phyloP scores from a whole-genome alignment of 1,140 invertebrate genomes.

The Littorina saxatilis region DNA sequence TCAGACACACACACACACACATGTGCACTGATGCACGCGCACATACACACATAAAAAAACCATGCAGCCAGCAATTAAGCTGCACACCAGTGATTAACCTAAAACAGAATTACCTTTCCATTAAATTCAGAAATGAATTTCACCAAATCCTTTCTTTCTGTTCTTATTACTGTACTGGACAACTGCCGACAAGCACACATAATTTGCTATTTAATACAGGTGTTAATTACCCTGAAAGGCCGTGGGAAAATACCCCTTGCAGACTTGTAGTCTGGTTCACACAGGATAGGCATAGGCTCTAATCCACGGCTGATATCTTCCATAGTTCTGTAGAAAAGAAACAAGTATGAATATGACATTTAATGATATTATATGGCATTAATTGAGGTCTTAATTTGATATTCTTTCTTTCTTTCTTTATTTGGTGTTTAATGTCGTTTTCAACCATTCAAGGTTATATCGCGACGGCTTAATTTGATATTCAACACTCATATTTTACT shows the following conservation, averaged over 20 bases:
- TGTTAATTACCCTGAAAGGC: slow-evolving; percentile 10
- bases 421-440: no score
- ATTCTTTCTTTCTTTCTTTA: no score
- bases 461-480: no score
- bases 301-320: slow-evolving; percentile 26
- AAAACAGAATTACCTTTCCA: neutral
- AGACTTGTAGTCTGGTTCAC: neutral
- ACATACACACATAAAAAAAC: no score
- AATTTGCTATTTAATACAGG: neutral
- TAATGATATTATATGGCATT: no score
- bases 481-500: no score
- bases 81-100: neutral
- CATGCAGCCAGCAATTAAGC: neutral
- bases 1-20: no score
- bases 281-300: neutral
- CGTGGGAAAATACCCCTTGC: neutral
- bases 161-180: neutral
- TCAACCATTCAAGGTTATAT: no score
- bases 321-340: neutral
- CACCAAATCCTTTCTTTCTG: neutral
- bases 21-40: no score
- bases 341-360: no score
- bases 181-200: neutral
- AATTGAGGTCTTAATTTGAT: no score
- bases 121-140: neutral